Evolutionary conservation across 2,888 invertebrate species (phyloP).

Genomic region (Rotaria macrura): DNA sequence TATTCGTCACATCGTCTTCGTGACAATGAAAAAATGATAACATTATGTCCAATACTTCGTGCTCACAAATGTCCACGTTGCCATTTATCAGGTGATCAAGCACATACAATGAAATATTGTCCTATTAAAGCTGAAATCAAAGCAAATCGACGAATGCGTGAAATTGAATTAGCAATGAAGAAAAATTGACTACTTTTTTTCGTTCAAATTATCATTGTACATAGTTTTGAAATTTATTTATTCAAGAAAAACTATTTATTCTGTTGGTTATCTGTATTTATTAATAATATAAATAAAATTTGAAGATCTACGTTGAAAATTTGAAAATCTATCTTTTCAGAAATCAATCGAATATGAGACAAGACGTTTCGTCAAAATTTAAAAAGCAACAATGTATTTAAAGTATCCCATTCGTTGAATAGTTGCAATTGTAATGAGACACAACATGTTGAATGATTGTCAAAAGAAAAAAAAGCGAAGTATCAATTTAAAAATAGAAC

Average conservation of each 20-base stretch:
- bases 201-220: neutral
- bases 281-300: neutral
- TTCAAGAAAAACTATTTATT: neutral
- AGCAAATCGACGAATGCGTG: neutral
- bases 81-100: neutral
- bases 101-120: neutral
- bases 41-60: neutral
- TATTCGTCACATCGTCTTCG: neutral
- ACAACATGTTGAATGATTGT: no score
- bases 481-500: no score
- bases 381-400: no score
- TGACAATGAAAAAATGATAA: neutral
- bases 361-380: no score
- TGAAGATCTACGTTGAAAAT: no score
- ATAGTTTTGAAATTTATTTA: neutral
- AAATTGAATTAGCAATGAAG: neutral
- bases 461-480: no score
- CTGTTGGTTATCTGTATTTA: neutral
- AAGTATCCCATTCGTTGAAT: no score
- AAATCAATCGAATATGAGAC: no score
- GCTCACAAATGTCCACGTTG: constrained; percentile 6
- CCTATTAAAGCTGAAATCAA: neutral
- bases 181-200: neutral
- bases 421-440: no score
- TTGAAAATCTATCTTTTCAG: neutral